Conservation (phyloP, 2,113 vertebrate genomes). For the Myocastor coypus region DNA sequence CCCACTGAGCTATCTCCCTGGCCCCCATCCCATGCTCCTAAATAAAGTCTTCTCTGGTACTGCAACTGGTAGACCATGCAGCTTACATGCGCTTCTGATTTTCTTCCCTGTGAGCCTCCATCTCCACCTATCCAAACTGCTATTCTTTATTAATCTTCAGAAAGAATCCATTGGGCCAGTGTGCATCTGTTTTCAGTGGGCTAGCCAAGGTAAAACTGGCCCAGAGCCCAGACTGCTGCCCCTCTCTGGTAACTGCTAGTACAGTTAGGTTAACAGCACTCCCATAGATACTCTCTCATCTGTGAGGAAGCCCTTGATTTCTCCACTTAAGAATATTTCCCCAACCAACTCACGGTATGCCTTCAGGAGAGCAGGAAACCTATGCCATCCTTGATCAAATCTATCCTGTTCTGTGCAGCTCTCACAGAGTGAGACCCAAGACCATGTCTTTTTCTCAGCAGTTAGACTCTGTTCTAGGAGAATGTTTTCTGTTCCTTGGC, state of each 20-base stretch:
- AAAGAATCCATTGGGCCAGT: slow-evolving; percentile 53
- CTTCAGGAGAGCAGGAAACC: background rate
- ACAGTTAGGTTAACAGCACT: accelerated
- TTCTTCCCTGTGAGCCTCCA: background rate
- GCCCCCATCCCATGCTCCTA: background rate
- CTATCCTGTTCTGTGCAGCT: background rate
- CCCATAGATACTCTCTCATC: background rate
- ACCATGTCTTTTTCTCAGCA: background rate
- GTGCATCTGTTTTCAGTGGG: slow-evolving; percentile 64
- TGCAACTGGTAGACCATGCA: background rate
- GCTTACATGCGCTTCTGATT: slow-evolving; percentile 30
- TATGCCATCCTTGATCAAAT: background rate
- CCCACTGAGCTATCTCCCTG: no score
- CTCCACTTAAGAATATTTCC: background rate
- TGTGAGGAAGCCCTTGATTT: background rate
- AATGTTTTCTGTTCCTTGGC: background rate
- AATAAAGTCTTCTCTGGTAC: background rate
- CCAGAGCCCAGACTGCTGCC: background rate
- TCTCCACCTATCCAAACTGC: slow-evolving; percentile 44
- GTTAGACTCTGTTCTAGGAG: background rate
- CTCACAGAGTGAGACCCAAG: no score
- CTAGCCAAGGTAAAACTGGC: slow-evolving; percentile 64
- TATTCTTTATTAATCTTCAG: slow-evolving; percentile 17
- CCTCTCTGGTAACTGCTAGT: background rate
- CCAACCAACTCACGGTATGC: accelerated